Conservation (phyloP, 1,140 invertebrate genomes). For the Hydropsyche tenuis region DNA sequence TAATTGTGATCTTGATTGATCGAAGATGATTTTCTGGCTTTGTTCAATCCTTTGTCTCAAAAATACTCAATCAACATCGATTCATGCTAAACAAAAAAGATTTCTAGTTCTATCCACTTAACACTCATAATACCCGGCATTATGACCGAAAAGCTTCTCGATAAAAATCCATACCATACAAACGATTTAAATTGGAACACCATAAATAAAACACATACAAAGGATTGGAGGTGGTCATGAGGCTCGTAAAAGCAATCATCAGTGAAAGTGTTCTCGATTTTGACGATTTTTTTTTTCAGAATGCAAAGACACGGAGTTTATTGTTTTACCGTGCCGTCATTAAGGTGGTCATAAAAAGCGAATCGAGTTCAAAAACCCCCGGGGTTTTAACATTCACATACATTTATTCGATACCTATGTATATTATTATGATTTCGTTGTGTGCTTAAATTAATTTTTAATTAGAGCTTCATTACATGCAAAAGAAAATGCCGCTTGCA, state of each 20-base stretch:
- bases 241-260: slow-evolving; percentile 39
- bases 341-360: slow-evolving; percentile 43
- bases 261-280: slow-evolving; percentile 48
- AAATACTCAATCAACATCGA: slow-evolving; percentile 18
- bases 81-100: slow-evolving; percentile 21
- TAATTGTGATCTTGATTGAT: slow-evolving; percentile 34
- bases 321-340: slow-evolving; percentile 48
- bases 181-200: background rate
- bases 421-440: background rate
- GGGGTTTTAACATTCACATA: slow-evolving; percentile 12
- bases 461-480: background rate
- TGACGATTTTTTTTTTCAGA: slow-evolving; percentile 27
- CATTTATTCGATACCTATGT: background rate
- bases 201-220: background rate
- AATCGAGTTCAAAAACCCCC: slow-evolving; percentile 34
- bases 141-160: too few species aligned
- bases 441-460: slow-evolving; percentile 3
- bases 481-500: background rate
- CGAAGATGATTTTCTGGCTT: slow-evolving; percentile 10
- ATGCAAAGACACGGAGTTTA: slow-evolving; percentile 41
- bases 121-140: background rate
- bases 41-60: slow-evolving; percentile 13
- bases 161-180: too few species aligned
- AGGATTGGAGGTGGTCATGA: too few species aligned
- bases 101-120: background rate